Base-by-base conservation (phyloP, 2,888 invertebrate species). In the Patella pellucida region DNA sequence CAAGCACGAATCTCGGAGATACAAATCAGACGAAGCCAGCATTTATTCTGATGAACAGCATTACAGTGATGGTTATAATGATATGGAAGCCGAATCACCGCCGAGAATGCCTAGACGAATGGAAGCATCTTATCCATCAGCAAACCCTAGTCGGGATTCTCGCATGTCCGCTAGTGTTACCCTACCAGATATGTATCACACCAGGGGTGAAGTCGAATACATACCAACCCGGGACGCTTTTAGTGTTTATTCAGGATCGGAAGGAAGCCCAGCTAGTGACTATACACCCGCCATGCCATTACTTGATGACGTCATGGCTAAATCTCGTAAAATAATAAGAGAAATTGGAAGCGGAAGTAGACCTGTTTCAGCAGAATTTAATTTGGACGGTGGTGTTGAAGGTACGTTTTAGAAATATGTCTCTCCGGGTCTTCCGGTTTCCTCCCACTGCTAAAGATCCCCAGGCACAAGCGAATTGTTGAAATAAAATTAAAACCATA, bases 241-340 rank as follows among this genome's bases (percentile, higher is more conserved):
- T 67, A 89, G 90, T 19, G 91, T 91, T 84, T 91, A 91, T 71
- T 90, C 91, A 14, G 92, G 92, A 71, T 85, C 85, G 0, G 87
- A 86, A 76, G 84, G 82, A 50, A 88, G 86, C 76, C 86, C 87
- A 5, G 85, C 86, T 9, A 81, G 79, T 72, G 86, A 85, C 74
- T 85, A 89, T 87, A 91, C 91, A 9, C 92, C 93, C 16, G 93
- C 93, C 23, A 93, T 93, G 93, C 93, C 93, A 23, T 88, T 93
- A 69, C 90, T 93, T 77, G 92, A 92, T 69, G 93, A 93, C 87
- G 92, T 93, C 90, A 93, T 92, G 62, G 92, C 92, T 68, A 89
- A 92, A 74, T 93, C 93, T 50, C 87, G 93, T 78, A 92, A 92
- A 77, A 88, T 89, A 54, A 85, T 90, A 69, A 88, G 89, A 54